phyloP scores from a whole-genome alignment of 23 tunicate genomes.

The Trididemnum miniatum region DNA sequence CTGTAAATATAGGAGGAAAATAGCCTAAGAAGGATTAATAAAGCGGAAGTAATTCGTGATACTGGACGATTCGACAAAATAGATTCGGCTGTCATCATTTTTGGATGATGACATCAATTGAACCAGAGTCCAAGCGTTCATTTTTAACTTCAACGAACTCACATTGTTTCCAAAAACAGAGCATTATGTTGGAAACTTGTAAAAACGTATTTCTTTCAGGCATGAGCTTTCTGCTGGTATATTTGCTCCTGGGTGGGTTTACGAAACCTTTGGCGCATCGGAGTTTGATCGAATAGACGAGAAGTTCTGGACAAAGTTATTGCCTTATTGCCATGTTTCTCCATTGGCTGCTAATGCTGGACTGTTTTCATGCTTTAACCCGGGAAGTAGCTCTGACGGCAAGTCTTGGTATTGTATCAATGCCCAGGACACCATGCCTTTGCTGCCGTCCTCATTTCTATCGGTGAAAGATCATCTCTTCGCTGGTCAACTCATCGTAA shows the following conservation, averaged over 20 bases:
- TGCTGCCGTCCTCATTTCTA: not conserved
- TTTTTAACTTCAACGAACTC: too few species aligned
- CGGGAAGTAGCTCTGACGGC: slow-evolving; percentile 16
- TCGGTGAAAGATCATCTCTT: too few species aligned
- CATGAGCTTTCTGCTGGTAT: slow-evolving; percentile 61
- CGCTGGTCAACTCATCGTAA: not conserved
- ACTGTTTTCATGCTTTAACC: slow-evolving; percentile 26
- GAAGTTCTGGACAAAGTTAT: slow-evolving; percentile 53
- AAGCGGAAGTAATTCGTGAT: too few species aligned
- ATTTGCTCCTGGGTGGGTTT: slow-evolving; percentile 96
- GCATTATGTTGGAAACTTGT: too few species aligned
- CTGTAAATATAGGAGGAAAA: too few species aligned
- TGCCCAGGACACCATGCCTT: slow-evolving; percentile 43
- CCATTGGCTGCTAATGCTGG: not conserved
- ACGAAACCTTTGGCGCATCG: slow-evolving; percentile 43
- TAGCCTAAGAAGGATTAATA: too few species aligned
- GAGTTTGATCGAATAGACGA: slow-evolving; percentile 45
- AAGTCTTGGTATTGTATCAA: slow-evolving; percentile 31
- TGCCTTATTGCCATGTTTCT: slow-evolving; percentile 8
- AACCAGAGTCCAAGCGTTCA: too few species aligned
- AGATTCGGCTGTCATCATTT: too few species aligned
- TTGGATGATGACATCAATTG: too few species aligned
- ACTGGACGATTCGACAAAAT: too few species aligned
- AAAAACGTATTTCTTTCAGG: too few species aligned
- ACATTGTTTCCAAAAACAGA: too few species aligned